Base-by-base conservation (phyloP, 1,140 invertebrate species). In the Drosophila ogumai region DNA sequence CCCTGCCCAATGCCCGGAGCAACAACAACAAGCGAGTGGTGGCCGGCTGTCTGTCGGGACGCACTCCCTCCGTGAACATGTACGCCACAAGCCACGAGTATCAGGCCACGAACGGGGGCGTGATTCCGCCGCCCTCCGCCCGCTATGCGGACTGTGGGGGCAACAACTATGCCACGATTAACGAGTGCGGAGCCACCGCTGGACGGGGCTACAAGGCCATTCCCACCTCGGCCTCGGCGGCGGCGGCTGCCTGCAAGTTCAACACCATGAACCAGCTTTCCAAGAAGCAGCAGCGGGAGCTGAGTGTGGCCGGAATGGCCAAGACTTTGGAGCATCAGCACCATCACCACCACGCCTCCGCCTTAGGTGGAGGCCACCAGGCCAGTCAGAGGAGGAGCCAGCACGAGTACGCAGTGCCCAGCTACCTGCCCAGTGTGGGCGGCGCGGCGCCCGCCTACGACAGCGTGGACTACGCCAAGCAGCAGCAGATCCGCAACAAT, bases 1-100 rank as follows among this genome's bases (percentile, higher is more conserved):
- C 82, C 0, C 58, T 82, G 63, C 98, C 98, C 91, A 94, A 75
- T 94, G 94, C 61, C 93, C 94, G 79, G 8, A 69, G 73, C 43
- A 81, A 79, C 34, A 87, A 88, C 44, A 87, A 88, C 57, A 88
- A 86, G 50, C 68, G 82, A 0, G 81, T 69, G 38, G 66, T 64
- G 0, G 57, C 75, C 40, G 90, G 82, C 43, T 86, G 82, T 34
- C 78, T 90, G 1, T 52, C 74, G 0, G 66, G 52, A 12, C 77
- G 80, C 40, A 74, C 47, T 17, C 75, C 77, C n/a, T 61, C 74
- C 25, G 85, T 95, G 69, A 95, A 95, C 87, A 95, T 95, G 92
- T 95, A 95, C 91, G 94, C 95, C 63, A 94, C 94, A 7, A 77
- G 87, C 1, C 90, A 91, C 17, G 91, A 92, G 52, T 92, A 91